These are phyloP conservation scores for Phocoena sinus DNA, from an alignment of 2,113 vertebrate genomes.

Conservation along the genomic window DNA sequence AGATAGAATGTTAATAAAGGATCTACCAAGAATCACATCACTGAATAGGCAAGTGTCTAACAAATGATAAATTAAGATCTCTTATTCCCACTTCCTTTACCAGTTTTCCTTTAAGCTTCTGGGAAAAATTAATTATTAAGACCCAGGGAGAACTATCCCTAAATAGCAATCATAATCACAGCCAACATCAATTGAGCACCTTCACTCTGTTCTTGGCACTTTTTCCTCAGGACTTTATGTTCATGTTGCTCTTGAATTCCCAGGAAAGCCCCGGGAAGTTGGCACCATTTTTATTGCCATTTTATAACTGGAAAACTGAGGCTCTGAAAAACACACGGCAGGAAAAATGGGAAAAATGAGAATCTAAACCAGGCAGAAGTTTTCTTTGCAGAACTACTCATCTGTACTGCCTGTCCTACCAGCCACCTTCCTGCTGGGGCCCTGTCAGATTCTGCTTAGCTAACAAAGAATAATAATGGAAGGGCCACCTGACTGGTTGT, in stretches of 20 bases:
- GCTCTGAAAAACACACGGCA: neutral
- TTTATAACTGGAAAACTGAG: neutral
- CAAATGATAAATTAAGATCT: neutral
- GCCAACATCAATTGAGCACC: neutral
- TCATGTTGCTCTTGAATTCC: neutral
- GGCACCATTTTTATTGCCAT: neutral
- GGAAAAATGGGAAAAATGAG: neutral
- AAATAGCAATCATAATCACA: neutral
- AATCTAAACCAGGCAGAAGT: neutral
- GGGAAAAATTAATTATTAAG: neutral
- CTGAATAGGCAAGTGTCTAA: neutral
- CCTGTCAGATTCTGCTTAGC: neutral
- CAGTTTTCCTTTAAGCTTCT: neutral
- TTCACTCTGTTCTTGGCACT: neutral
- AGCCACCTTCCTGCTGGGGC: neutral
- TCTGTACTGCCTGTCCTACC: fast-evolving
- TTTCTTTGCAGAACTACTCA: neutral
- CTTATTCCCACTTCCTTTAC: neutral
- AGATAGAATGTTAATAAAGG: neutral
- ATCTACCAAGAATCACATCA: neutral
- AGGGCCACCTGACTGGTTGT: neutral
- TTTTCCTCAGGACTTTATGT: neutral
- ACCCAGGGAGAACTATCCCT: neutral
- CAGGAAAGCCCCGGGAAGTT: neutral
- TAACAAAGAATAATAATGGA: neutral